Conservation (phyloP, 2,888 invertebrate species). For the Eugnorisma glareosa region DNA sequence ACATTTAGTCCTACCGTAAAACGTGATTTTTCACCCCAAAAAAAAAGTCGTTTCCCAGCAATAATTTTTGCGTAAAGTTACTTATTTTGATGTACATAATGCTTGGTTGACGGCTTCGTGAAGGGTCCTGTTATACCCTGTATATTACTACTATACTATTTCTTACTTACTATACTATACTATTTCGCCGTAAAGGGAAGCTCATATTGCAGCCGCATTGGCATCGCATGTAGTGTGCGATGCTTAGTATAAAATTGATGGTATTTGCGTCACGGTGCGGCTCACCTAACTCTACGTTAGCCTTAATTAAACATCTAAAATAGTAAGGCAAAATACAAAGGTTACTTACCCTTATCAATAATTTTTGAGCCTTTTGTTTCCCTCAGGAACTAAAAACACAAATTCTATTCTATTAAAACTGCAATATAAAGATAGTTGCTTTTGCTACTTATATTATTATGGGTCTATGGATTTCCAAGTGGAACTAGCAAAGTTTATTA, state of each 20-base stretch:
- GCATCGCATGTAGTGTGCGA: background rate
- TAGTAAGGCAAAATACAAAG: background rate
- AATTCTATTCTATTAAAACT: background rate
- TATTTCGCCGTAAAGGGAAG: background rate
- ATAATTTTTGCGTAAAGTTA: too few species aligned
- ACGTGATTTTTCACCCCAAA: too few species aligned
- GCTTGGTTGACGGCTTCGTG: too few species aligned
- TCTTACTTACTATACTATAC: too few species aligned
- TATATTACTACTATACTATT: too few species aligned
- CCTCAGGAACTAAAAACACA: background rate
- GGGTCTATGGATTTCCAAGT: background rate
- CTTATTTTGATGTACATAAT: too few species aligned
- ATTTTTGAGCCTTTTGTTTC: background rate
- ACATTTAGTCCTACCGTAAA: too few species aligned
- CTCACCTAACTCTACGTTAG: background rate
- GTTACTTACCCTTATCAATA: background rate
- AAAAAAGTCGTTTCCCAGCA: too few species aligned
- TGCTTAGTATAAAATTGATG: background rate
- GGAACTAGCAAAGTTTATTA: constrained; percentile 20
- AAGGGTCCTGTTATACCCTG: too few species aligned
- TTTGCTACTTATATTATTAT: too few species aligned
- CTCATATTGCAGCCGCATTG: background rate
- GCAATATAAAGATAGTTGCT: background rate
- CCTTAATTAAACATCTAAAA: background rate
- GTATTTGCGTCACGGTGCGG: background rate